Evolutionary conservation across 2,888 invertebrate species (phyloP).

Genomic region (Resseliella maxima): DNA sequence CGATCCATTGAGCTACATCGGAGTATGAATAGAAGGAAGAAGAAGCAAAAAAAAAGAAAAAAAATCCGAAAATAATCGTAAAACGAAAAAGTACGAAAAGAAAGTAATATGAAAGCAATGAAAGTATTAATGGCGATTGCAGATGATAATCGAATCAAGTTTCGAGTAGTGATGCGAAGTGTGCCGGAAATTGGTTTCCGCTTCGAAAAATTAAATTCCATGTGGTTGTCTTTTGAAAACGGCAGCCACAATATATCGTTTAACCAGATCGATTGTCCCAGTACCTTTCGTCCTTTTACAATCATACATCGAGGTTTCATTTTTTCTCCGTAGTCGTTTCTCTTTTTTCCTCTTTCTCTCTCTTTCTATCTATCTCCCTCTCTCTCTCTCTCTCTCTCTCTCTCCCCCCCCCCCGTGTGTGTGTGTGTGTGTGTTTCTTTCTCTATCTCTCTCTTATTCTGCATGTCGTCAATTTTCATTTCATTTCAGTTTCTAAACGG

Average conservation of each 20-base stretch:
- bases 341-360: no score
- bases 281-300: not conserved
- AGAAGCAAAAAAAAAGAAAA: not conserved
- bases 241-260: not conserved
- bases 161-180: conserved; percentile 21
- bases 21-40: not conserved
- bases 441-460: no score
- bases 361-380: no score
- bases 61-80: no score
- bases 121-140: conserved; percentile 24
- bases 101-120: not conserved
- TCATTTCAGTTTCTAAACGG: no score
- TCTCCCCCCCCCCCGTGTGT: no score
- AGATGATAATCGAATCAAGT: conserved; percentile 34
- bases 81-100: not conserved
- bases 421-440: no score
- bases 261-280: not conserved
- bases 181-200: not conserved
- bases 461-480: not conserved
- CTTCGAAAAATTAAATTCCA: conserved; percentile 24
- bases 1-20: not conserved
- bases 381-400: no score
- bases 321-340: no score
- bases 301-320: not conserved
- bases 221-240: not conserved